Evolutionary conservation across 2,113 vertebrate species (phyloP), one percentile per base, ranked within the genome.

Genomic region (Rostratula benghalensis): DNA sequence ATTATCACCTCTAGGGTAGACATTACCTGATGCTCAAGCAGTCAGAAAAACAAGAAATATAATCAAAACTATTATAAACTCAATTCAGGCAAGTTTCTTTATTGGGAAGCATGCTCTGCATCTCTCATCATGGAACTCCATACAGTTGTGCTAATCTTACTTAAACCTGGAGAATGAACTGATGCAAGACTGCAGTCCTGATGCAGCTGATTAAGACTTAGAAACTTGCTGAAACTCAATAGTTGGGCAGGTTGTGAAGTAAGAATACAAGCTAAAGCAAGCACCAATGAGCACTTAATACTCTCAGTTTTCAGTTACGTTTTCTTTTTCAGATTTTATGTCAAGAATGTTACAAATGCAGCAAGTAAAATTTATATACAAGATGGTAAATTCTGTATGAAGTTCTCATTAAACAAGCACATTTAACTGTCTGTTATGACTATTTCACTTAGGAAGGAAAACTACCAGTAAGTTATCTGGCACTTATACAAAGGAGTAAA

Each of bases 1-100:
- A 76, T 70, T 87, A 85, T 70, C 16, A 61, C 61, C 53, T 82
- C 30, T 41, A 53, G 75, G 65, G 73, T 89, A 94, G 65, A 80
- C 25, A 93, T 78, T 77, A 86, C 24, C 39, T 30, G 56, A 33
- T 51, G 23, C 48, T 67, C 17, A 81, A 64, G 41, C 23, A 79
- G 53, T 64, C 33, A 89, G 50, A 67, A 86, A 90, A 94, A 41
- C 11, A 90, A 76, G 35, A 48, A 68, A 89, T 56, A 87, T 1
- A 82, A 84, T 24, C 41, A 64, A 68, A 96, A 76, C n/a, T 39
- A 78, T 28, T 68, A 57, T 21, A 81, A 91, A 71, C 13, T 78
- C 60, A 68, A 35, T 81, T 60, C 48, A 71, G 15, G 48, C 17
- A 87, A 57, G 23, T 60, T 67, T 63, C 18, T 56, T 93, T 84